Base-by-base conservation (phyloP, 2,113 vertebrate genomes). In the Coregonus clupeaformis region DNA sequence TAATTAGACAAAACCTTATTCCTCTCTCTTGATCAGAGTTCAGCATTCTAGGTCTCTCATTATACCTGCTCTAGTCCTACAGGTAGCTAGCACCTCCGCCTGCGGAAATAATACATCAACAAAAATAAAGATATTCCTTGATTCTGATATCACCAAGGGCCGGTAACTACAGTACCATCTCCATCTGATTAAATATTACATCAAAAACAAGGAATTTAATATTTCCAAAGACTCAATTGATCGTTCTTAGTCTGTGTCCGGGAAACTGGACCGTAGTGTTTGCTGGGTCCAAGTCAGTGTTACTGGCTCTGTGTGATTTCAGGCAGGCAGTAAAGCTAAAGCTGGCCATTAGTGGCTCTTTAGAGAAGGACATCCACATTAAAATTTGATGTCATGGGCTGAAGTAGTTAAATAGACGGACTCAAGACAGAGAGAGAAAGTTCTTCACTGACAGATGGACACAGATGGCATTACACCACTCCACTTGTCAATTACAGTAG, bases 1-100 rank as follows among this genome's bases (percentile, higher is more conserved):
- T 84, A 88, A 91, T 85, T 88, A 77, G 81, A 88, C 86, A 76
- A 83, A 73, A 78, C 69, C 16, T 52, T 52, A 18, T 52, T 52
- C 36, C 64, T 42, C 71, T 64, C 80, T 83, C 78, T 82, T 42
- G 45, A 85, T 86, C 84, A 80, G 80, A 79, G 72, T 82, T 81
- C 77, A 82, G 80, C 79, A 76, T 77, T 2, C 75, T 32, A 5
- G 18, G 16, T 18, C 65, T 30, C 25, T 36, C 29, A 14, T 67
- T 29, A 7, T 32, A 67, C 27, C 18, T 67, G 65, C 65, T 67
- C 9, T 42, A 11, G 65, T n/a, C 30, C 18, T 32, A 29, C 5
- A 67, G 65, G 18, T 29, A 30, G 29, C 18, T 18, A 20, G 2
- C 18, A 36, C 67, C 49, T 18, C 49, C 14, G 14, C n/a, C 67